phyloP scores from a whole-genome alignment of 2,113 vertebrate species.

The Mionectes macconnelli region DNA sequence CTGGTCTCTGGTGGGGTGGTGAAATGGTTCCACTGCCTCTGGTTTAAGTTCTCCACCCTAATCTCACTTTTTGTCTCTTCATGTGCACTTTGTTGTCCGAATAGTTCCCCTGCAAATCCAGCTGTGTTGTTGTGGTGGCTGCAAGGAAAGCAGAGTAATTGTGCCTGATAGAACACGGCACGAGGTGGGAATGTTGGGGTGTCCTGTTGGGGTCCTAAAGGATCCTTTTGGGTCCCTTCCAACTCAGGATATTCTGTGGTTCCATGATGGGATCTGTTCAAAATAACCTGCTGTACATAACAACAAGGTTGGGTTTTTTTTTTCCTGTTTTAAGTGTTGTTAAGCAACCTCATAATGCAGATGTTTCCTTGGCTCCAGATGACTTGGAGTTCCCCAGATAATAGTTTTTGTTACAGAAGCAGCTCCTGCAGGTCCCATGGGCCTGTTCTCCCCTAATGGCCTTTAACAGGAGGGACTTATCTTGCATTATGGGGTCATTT shows the following conservation, averaged over 20 bases:
- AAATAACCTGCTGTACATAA: neutral
- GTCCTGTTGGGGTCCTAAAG: neutral
- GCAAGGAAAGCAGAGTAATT: neutral
- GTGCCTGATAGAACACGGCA: neutral
- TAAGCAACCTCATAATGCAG: neutral
- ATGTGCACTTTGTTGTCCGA: neutral
- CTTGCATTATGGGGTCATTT: neutral
- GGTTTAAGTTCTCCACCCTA: neutral
- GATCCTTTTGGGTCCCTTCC: neutral
- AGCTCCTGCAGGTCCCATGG: neutral
- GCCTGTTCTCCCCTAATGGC: neutral
- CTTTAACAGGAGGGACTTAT: neutral
- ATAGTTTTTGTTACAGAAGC: neutral
- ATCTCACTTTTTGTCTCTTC: neutral
- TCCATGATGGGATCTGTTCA: neutral
- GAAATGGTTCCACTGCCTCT: neutral
- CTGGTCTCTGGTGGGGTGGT: neutral
- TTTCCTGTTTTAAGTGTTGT: neutral
- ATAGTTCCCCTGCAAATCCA: neutral
- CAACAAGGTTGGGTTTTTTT: neutral
- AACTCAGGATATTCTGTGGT: neutral
- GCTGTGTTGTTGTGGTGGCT: neutral
- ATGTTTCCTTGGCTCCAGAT: slow-evolving; percentile 9
- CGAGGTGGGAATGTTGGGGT: neutral
- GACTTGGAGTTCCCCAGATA: neutral